Evolutionary conservation across 1,140 invertebrate species (phyloP), one percentile per base, ranked within the genome.

Genomic region (Drosophila tristis): DNA sequence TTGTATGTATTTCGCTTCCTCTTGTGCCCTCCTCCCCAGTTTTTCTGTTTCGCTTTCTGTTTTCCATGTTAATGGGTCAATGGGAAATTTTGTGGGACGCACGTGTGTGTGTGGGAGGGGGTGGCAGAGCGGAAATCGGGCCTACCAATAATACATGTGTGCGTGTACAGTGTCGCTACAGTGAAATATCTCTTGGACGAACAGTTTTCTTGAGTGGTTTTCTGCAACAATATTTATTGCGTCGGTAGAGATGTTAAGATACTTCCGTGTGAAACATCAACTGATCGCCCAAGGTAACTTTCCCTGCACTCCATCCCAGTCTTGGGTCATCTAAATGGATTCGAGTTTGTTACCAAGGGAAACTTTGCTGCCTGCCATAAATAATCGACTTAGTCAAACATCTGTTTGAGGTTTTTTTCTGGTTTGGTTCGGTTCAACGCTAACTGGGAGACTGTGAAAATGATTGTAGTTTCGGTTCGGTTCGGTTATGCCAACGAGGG

Each of bases 1-100:
- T 11, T 76, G 35, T 49, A 42, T 56, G 42, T 44, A 29, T 72
- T 49, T 57, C 29, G 54, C 48, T 53, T 45, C 53, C 59, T 43
- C 29, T 55, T 45, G 13, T 39, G 26, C n/a, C 45, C 55, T 62
- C 26, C 54, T 48, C 44, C 44, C 54, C 31, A 35, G 50, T 45
- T 44, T 45, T 42, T 73, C 60, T 42, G 60, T 65, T 57, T 78
- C 60, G 47, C 39, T 61, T 43, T 63, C 61, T 67, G 71, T 56
- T 82, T 78, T 84, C 63, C 77, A 85, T 85, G 80, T 85, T 85
- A 85, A 85, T 85, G 75, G 80, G 80, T 85, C 80, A 85, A 85
- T 85, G 80, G 80, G 80, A 85, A 85, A 68, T 85, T 74, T 77
- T 74, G 60, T 84, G 72, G 80, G 80, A 60, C 80, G 35, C 35